Evolutionary conservation across 2,888 invertebrate species (phyloP).

Genomic region (Polydrusus pterygomalis): DNA sequence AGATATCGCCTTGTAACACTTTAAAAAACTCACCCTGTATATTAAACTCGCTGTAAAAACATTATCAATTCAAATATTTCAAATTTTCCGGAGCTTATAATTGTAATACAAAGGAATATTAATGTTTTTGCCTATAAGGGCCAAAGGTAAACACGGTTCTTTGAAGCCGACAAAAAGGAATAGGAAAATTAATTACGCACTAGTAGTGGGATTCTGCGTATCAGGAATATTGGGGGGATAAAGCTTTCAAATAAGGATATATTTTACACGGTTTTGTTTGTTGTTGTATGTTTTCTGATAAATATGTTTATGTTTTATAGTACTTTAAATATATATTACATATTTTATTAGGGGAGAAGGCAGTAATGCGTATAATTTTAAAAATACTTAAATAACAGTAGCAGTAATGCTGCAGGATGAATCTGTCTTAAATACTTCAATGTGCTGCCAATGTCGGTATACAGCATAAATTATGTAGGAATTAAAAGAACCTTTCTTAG

Average conservation of each 20-base stretch:
- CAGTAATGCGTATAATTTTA: too few relatives aligned
- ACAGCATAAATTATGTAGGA: too few relatives aligned
- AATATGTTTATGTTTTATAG: neutral
- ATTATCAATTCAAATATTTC: slow-evolving; percentile 28
- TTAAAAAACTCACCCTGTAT: too few relatives aligned
- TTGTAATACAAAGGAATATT: slow-evolving; percentile 38
- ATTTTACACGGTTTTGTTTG: slow-evolving; percentile 16
- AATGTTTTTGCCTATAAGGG: slow-evolving; percentile 33
- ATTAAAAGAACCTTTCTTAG: too few relatives aligned
- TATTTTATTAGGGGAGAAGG: too few relatives aligned
- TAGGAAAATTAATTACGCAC: slow-evolving; percentile 37
- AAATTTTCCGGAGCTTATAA: slow-evolving; percentile 26
- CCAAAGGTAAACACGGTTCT: slow-evolving; percentile 43
- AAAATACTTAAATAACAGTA: too few relatives aligned
- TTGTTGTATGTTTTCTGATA: neutral
- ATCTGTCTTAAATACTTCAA: too few relatives aligned
- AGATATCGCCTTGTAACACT: too few relatives aligned
- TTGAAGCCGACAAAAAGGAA: slow-evolving; percentile 34
- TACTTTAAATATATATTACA: neutral
- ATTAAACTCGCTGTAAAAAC: slow-evolving; percentile 14
- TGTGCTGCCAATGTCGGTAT: too few relatives aligned
- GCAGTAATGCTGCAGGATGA: too few relatives aligned
- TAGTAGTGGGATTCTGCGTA: slow-evolving; percentile 33
- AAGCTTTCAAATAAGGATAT: slow-evolving; percentile 5
- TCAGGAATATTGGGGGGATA: slow-evolving; percentile 3